These are phyloP conservation scores for Lepidurus couesii DNA, from an alignment of 1,140 invertebrate genomes.

Conservation along the genomic window DNA sequence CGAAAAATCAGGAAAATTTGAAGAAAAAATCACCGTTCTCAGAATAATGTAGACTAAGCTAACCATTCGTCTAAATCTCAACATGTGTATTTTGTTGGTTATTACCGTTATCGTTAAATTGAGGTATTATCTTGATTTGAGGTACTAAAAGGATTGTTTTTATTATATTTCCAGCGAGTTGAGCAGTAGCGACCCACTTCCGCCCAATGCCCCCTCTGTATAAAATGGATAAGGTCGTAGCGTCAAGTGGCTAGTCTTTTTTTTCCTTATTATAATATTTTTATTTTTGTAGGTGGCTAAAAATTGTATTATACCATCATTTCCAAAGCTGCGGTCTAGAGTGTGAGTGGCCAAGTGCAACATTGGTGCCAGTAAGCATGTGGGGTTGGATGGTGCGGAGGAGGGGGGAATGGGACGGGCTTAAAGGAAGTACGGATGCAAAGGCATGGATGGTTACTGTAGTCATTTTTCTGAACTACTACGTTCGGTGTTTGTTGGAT, in stretches of 20 bases:
- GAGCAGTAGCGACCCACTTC: too few relatives aligned
- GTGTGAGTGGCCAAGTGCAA: slow-evolving; percentile 16
- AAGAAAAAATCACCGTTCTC: too few relatives aligned
- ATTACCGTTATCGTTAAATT: too few relatives aligned
- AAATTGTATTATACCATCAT: slow-evolving; percentile 15
- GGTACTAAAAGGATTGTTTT: too few relatives aligned
- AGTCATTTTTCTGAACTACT: neutral
- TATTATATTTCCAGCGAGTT: too few relatives aligned
- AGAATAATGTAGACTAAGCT: too few relatives aligned
- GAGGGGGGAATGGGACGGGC: neutral
- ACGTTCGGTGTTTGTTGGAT: slow-evolving; percentile 9
- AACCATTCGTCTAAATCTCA: too few relatives aligned
- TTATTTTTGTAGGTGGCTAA: neutral
- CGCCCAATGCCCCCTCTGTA: neutral
- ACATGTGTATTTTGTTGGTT: too few relatives aligned
- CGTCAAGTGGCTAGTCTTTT: neutral
- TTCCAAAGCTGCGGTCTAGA: neutral
- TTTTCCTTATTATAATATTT: neutral
- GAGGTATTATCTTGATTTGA: too few relatives aligned
- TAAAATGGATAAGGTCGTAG: neutral
- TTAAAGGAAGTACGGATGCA: neutral
- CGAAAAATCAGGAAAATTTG: too few relatives aligned
- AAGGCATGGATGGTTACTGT: neutral
- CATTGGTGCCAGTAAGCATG: neutral
- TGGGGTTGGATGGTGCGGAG: neutral